phyloP scores from a whole-genome alignment of 2,797 vertebrate species.

The Chelon auratus region DNA sequence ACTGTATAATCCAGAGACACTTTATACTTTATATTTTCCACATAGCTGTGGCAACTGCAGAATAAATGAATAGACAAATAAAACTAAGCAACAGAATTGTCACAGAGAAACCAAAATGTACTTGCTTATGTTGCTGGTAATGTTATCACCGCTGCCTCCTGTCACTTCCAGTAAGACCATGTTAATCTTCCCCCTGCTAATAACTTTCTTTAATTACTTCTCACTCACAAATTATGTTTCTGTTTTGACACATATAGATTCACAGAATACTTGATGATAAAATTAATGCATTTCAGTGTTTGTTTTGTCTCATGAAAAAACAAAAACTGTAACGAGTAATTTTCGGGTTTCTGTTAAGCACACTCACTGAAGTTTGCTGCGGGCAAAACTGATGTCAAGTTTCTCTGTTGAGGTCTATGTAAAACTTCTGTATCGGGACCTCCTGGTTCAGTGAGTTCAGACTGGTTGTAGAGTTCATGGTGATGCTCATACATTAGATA shows the following conservation, averaged over 20 bases:
- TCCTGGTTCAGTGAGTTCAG: not conserved
- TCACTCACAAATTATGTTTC: slow-evolving; percentile 45
- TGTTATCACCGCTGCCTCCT: slow-evolving; percentile 48
- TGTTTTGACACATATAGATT: slow-evolving; percentile 48
- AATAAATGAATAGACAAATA: slow-evolving; percentile 2
- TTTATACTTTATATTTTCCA: not conserved
- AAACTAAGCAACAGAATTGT: slow-evolving; percentile 1
- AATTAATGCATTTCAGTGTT: slow-evolving; percentile 24
- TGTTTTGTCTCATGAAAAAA: slow-evolving; percentile 11
- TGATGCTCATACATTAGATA: not conserved
- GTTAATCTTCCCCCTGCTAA: slow-evolving; percentile 54
- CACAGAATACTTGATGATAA: slow-evolving; percentile 17
- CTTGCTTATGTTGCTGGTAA: slow-evolving; percentile 36
- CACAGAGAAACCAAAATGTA: slow-evolving; percentile 2
- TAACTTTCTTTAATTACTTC: slow-evolving; percentile 66
- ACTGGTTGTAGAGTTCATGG: slow-evolving; percentile 4
- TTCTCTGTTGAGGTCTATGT: not conserved
- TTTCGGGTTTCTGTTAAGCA: slow-evolving; percentile 4
- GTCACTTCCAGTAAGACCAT: slow-evolving; percentile 48
- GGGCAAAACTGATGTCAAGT: not conserved
- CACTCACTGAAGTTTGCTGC: not conserved
- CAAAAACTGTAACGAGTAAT: not conserved
- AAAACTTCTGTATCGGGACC: slow-evolving; percentile 8
- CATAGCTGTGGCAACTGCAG: not conserved
- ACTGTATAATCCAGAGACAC: not conserved